A percentile compares a stretch with the other conserved stretches of the same genome.
Conservation (phyloP, 2,888 invertebrate genomes). For the Pseudanteris insignis region DNA sequence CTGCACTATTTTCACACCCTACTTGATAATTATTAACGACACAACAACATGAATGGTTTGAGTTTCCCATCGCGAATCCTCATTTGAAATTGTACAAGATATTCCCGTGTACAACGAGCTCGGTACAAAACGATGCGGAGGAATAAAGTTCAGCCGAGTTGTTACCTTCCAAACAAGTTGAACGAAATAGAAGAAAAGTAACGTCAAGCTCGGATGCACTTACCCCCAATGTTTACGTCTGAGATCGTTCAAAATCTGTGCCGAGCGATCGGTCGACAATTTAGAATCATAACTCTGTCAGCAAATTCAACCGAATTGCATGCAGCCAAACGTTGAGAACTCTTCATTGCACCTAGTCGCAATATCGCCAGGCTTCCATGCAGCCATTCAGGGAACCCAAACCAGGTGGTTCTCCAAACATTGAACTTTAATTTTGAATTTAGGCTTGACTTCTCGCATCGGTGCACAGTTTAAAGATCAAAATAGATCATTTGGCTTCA, state of each 20-base stretch:
- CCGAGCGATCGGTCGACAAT: constrained; percentile 3
- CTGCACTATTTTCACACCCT: no score
- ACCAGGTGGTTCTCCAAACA: constrained; percentile 66
- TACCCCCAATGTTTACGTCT: constrained; percentile 6
- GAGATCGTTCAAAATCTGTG: constrained; percentile 9
- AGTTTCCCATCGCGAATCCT: constrained; percentile 50
- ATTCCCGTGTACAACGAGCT: constrained; percentile 49
- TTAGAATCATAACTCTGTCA: background rate
- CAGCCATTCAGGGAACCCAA: constrained; percentile 74
- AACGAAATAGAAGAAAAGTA: background rate
- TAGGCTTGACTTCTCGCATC: background rate
- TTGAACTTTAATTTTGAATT: constrained; percentile 53
- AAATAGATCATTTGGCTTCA: background rate
- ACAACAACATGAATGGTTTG: background rate
- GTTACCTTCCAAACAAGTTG: background rate
- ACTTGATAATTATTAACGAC: no score
- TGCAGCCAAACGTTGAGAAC: constrained; percentile 47
- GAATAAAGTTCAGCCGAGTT: constrained; percentile 5
- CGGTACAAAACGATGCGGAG: constrained; percentile 42
- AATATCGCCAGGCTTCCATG: constrained; percentile 68
- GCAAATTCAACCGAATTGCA: background rate
- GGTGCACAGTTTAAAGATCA: background rate
- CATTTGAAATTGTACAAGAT: constrained; percentile 49
- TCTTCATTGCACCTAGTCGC: constrained; percentile 64
- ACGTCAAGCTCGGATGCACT: background rate